These are phyloP conservation scores for Trachelipus rathkii DNA, from an alignment of 1,140 invertebrate genomes.

Conservation along the genomic window DNA sequence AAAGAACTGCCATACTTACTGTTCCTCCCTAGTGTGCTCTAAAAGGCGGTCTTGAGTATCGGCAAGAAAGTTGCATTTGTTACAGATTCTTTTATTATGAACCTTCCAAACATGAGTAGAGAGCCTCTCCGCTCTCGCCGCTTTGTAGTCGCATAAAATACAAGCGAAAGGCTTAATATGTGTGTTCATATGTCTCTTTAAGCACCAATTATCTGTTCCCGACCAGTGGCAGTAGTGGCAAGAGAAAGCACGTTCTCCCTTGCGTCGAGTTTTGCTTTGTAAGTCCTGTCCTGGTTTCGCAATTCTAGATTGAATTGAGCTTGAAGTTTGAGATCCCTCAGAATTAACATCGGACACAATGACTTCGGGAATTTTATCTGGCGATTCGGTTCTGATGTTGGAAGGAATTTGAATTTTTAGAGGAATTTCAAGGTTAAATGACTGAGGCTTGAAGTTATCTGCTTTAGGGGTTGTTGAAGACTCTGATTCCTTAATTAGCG, in stretches of 20 bases:
- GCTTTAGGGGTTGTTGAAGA: conserved; percentile 45
- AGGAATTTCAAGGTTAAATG: conserved; percentile 14
- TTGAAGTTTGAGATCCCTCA: background rate
- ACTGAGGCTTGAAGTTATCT: conserved; percentile 29
- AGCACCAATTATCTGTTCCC: conserved; percentile 88
- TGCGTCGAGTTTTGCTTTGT: background rate
- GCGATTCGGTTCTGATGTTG: background rate
- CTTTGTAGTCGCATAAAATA: conserved; percentile 83
- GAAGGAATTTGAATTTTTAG: background rate
- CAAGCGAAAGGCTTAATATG: conserved; percentile 86
- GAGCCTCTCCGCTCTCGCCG: conserved; percentile 75
- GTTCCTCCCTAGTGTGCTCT: conserved; percentile 44
- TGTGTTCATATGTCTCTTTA: conserved; percentile 84
- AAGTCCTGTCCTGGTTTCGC: no score
- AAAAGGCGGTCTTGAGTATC: conserved; percentile 61
- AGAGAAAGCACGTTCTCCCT: conserved; percentile 60
- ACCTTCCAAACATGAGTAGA: conserved; percentile 84
- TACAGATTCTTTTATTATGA: conserved; percentile 82
- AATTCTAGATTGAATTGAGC: background rate
- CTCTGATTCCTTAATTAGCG: conserved; percentile 47
- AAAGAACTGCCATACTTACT: conserved; percentile 31
- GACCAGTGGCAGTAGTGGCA: conserved; percentile 86
- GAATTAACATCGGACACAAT: background rate
- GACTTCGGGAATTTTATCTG: background rate
- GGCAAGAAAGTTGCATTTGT: conserved; percentile 76